These are phyloP conservation scores for Phoenicopterus ruber DNA, from an alignment of 2,113 vertebrate species.

Conservation along the genomic window DNA sequence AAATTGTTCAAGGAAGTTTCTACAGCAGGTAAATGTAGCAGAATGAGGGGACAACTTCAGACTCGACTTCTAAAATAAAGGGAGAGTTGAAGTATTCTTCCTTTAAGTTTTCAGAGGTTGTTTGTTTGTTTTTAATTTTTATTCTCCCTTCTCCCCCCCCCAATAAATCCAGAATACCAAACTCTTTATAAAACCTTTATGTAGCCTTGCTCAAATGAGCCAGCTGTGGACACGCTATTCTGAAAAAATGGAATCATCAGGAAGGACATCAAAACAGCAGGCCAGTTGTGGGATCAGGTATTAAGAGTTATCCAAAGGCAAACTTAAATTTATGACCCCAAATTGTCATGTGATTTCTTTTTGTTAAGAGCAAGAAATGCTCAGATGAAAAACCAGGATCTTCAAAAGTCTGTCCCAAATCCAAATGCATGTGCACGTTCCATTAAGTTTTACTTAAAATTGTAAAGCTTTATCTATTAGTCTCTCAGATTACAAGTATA, in stretches of 20 bases:
- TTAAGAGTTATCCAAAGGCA: not conserved
- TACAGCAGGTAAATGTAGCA: not conserved
- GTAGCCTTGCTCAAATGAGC: not conserved
- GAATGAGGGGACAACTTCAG: not conserved
- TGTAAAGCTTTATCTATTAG: not conserved
- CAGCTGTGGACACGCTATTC: not conserved
- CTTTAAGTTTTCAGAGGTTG: not conserved
- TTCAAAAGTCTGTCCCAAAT: not conserved
- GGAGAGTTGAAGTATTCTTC: not conserved
- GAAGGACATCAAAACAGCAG: not conserved
- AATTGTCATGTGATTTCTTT: not conserved
- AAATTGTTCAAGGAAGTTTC: not conserved
- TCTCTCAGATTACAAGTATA: not conserved
- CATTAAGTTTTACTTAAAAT: not conserved
- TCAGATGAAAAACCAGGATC: not conserved
- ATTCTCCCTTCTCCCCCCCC: too few relatives aligned
- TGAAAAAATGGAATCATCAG: not conserved
- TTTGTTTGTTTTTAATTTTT: not conserved
- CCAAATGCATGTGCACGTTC: not conserved
- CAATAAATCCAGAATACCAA: not conserved
- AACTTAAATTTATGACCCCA: not conserved
- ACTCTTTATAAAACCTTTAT: not conserved
- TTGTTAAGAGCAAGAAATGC: not conserved
- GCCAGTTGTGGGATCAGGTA: not conserved
- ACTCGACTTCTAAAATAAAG: not conserved